Evolutionary conservation across 2,888 invertebrate genomes (phyloP).

Genomic region (Melipona beecheii): DNA sequence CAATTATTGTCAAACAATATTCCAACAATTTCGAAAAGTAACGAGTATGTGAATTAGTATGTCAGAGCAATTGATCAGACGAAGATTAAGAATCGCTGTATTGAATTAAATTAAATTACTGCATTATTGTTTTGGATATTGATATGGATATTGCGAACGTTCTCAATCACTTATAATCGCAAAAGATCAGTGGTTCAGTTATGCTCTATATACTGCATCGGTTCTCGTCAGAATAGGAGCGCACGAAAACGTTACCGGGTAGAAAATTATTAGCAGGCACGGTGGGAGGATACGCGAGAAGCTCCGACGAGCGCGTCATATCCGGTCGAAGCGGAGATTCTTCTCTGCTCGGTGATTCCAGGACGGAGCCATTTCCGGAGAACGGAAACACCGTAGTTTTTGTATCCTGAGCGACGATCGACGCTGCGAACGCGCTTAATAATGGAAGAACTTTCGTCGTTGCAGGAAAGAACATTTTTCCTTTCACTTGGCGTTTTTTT

Average conservation of each 20-base stretch:
- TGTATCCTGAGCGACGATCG: conserved; percentile 53
- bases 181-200: no score
- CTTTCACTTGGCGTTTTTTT: neutral
- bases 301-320: conserved; percentile 41
- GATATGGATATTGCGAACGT: no score
- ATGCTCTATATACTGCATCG: no score
- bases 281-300: conserved; percentile 39
- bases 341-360: conserved; percentile 38
- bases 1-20: neutral
- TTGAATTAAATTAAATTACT: no score
- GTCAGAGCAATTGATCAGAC: no score
- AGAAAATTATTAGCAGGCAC: conserved; percentile 71
- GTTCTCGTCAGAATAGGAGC: neutral
- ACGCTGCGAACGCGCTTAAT: conserved; percentile 26
- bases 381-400: conserved; percentile 46
- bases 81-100: no score
- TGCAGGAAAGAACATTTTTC: neutral
- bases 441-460: conserved; percentile 20
- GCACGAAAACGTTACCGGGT: conserved; percentile 65
- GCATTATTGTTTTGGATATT: no score
- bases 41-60: no score
- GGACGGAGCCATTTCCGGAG: conserved; percentile 57
- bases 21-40: no score
- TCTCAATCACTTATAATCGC: no score
- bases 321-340: conserved; percentile 51